These are phyloP conservation scores for Trinorchestia longiramus DNA, from an alignment of 1,140 invertebrate species.

Conservation along the genomic window DNA sequence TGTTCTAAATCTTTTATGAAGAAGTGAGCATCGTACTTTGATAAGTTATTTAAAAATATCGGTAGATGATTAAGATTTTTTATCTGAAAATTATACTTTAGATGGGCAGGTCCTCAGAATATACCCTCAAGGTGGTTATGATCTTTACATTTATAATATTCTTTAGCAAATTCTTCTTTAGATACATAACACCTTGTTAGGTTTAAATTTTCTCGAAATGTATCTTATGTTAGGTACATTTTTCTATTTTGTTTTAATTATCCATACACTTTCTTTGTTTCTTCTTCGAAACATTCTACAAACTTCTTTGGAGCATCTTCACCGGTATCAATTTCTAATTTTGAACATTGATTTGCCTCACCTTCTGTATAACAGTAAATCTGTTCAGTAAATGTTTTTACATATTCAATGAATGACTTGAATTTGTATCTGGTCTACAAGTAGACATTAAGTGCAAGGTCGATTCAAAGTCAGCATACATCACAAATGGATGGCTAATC, in stretches of 20 bases:
- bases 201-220: no score
- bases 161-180: no score
- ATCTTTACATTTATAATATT: no score
- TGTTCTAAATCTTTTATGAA: no score
- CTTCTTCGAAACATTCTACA: not conserved
- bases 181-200: no score
- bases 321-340: not conserved
- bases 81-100: no score
- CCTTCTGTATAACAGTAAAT: not conserved
- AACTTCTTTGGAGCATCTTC: not conserved
- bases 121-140: no score
- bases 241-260: not conserved
- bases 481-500: not conserved
- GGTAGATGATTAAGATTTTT: no score
- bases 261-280: not conserved
- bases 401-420: not conserved
- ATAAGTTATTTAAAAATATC: no score
- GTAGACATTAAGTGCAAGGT: not conserved
- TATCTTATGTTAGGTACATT: no score
- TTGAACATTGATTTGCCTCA: not conserved
- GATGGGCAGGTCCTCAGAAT: no score
- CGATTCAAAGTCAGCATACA: not conserved
- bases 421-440: not conserved
- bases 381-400: not conserved
- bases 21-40: no score